Evolutionary conservation across 2,888 invertebrate genomes (phyloP), one percentile per base, ranked within the genome.

Genomic region (Dicranocentrus wangi): DNA sequence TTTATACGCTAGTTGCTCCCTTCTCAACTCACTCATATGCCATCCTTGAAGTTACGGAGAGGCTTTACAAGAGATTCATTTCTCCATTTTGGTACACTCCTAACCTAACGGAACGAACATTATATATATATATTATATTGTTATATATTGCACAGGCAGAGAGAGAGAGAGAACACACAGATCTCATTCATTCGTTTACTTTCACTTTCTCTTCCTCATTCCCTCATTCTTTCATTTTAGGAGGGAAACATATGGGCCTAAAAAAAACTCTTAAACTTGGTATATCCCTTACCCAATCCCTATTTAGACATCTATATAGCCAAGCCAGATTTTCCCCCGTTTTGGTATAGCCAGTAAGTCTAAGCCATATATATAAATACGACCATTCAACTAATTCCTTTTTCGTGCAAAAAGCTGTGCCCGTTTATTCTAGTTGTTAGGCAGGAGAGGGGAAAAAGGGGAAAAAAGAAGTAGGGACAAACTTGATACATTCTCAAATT

Each of bases 21-120:
- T 47, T 47, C 47, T 10, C 47, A 55, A 21, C 23, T 21, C 15
- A 19, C 7, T n/a, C 10, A 15, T 55, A 23, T 21, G 21, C 7
- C 5, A 21, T 19, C 8, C n/a, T 19, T 55, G 28, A 28, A 51
- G 60, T 60, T 60, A 60, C 27, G 8, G n/a, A 60, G 60, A 60
- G 60, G 53, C 60, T 60, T 60, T 27, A 28, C 15, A 25, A 28
- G 28, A 25, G 60, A 60, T 60, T 60, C 60, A 60, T 60, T 60
- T 60, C 60, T 28, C 60, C 60, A 60, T 60, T 60, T 60, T 60
- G 60, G 27, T n/a, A 27, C 13, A 60, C 17, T 10, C 25, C 7
- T n/a, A n/a, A n/a, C n/a, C n/a, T n/a, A n/a, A n/a, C 19, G n/a
- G 47, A n/a, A 47, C 47, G 17, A 3, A 21, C 23, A 23, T 55